Base-by-base conservation (phyloP, 2,797 vertebrate genomes). In the Xerus rutilus region DNA sequence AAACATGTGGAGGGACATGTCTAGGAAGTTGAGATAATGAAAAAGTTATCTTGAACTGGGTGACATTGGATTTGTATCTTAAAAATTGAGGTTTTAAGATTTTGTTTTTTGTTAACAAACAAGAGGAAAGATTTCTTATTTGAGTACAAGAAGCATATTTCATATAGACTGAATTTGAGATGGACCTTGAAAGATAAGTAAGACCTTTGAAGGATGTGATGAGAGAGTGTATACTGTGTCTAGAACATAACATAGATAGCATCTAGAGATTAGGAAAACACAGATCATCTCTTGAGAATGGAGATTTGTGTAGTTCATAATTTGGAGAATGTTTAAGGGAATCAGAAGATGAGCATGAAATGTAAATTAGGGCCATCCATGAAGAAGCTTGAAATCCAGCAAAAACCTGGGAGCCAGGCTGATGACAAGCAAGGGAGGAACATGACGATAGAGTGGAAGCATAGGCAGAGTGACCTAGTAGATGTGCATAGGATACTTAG, bases 51-150 rank as follows among this genome's bases (percentile, higher is more conserved):
- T 79, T 64, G 12, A 21, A 21, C 57, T 79, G 13, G 43, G n/a
- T 91, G 12, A 81, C 35, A 69, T 92, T 89, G 59, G 18, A 73
- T 87, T 67, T 84, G 76, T n/a, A 10, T 91, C 17, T 86, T 69
- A 32, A 59, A 52, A 39, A 45, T 72, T 74, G 39, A 74, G 2
- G 32, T 67, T 43, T 69, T 52, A 35, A 39, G 9, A 3, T 25
- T 47, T 47, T 72, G 73, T 7, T 73, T 12, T 52, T 72, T 72
- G n/a, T 28, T 72, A 86, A 77, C 62, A 86, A 94, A 82, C 28
- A 92, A 72, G 30, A 92, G 49, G 49, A 69, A 70, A 87, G 30
- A 30, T 20, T 86, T 94, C 35, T 35, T 78, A 84, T 69, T 93
- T 87, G 0, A n/a, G 23, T 76, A 2, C 11, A 43, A 83, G 54